Base-by-base conservation (phyloP, 2,888 invertebrate genomes). In the Ormyrus labotus region DNA sequence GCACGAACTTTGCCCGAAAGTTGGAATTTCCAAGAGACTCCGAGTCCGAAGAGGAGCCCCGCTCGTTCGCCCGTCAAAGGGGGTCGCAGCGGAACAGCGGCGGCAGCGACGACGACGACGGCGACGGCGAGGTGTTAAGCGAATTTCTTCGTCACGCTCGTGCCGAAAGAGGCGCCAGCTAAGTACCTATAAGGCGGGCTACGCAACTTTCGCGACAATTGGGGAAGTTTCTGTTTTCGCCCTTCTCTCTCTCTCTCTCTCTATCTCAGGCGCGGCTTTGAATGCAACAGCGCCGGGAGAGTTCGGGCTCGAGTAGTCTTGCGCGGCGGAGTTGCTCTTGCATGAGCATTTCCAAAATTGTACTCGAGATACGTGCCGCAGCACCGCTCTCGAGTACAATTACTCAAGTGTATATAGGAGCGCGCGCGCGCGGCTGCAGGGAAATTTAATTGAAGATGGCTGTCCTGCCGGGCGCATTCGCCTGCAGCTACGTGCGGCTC, bases 1-100 rank as follows among this genome's bases (percentile, higher is more conserved):
- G 45, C 8, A 11, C n/a, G n/a, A 65, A 65, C 19, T 65, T 74
- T 67, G 10, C n/a, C 74, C 50, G 61, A 76, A 77, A 77, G 69
- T 77, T 78, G 71, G 65, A 78, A 78, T 78, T 71, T 71, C 65
- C 58, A 50, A 57, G 71, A 78, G 58, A 57, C 71, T 69, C 47
- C 45, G 19, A 19, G 57, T 50, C 8, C 34, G 50, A 74, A 65
- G 34, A 34, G 34, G 34, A 34, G 34, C 34, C 34, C 4, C 34
- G 34, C 34, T 34, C 34, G 19, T 67, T 9, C 6, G 6, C 11
- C 8, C 60, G 10, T 19, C 71, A 61, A 73, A 73, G n/a, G 34
- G 34, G 7, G 53, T 77, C 78, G 72, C 71, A 78, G 78, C 48
- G 48, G 34, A 11, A 57, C 8, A 53, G 13, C 47, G 1, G 47